Evolutionary conservation across 2,888 invertebrate species (phyloP).

Genomic region (Drosophila gaucha): DNA sequence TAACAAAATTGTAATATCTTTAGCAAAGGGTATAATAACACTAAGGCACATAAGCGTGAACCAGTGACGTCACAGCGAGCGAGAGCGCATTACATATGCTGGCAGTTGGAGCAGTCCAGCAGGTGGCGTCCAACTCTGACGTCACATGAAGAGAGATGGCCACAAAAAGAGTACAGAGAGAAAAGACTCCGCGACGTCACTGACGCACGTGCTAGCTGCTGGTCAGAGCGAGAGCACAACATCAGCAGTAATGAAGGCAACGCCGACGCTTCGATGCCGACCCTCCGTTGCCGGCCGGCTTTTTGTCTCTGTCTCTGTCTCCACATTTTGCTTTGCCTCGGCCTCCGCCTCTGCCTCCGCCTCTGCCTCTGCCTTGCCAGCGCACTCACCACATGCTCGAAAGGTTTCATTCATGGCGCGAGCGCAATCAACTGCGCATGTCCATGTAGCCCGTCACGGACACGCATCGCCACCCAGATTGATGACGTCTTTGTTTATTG

Average conservation of each 20-base stretch:
- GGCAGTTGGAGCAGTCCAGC: conserved; percentile 23
- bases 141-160: conserved; percentile 51
- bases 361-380: not conserved
- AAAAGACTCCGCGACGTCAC: conserved; percentile 74
- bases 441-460: conserved; percentile 21
- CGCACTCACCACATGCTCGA: conserved; percentile 19
- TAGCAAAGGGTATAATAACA: not conserved
- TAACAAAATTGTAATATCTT: not conserved
- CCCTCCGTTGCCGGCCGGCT: conserved; percentile 50
- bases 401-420: conserved; percentile 44
- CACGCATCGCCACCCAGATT: conserved; percentile 52
- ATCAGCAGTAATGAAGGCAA: conserved; percentile 4
- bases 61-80: conserved; percentile 55
- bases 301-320: conserved; percentile 20
- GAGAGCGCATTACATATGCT: conserved; percentile 26
- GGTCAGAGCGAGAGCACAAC: conserved; percentile 20
- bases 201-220: conserved; percentile 63
- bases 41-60: conserved; percentile 9
- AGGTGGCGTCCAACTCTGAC: conserved; percentile 34
- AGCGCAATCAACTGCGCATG: conserved; percentile 33
- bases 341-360: not conserved
- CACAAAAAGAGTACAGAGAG: conserved; percentile 1
- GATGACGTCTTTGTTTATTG: conserved; percentile 80
- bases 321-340: not conserved
- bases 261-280: conserved; percentile 5